Evolutionary conservation across 53 echinoderm and acorn worm genomes (phyloP).

Genomic region (Pentamera pediparva): DNA sequence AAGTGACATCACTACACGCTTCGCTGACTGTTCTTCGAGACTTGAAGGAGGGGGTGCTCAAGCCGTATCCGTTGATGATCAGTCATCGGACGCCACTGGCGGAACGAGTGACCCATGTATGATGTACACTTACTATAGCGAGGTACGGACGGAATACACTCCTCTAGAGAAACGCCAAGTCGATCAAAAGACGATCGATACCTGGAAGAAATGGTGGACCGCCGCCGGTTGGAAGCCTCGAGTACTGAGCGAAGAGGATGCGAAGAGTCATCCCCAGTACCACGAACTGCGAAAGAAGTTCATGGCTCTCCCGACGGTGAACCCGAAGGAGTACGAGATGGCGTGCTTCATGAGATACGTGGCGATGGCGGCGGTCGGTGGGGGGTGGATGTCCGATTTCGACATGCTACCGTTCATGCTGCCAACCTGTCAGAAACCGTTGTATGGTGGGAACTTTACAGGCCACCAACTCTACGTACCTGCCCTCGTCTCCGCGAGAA

Average conservation of each 20-base stretch:
- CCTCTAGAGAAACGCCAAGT: no score
- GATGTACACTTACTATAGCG: no score
- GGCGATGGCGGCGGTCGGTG: not conserved
- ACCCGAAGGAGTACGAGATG: not conserved
- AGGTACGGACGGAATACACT: no score
- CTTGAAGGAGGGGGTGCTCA: no score
- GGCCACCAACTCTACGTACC: not conserved
- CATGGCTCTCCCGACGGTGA: not conserved
- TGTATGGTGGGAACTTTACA: not conserved
- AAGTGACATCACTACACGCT: no score
- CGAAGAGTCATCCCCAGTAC: not conserved
- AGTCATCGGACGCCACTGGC: no score
- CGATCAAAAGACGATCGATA: no score
- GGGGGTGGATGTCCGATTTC: conserved; percentile 1
- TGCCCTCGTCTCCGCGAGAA: not conserved
- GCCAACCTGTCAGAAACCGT: not conserved
- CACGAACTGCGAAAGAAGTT: not conserved
- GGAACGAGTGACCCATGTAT: no score
- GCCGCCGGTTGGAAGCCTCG: not conserved
- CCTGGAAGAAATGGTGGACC: not conserved
- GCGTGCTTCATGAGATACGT: not conserved
- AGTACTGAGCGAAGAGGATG: not conserved
- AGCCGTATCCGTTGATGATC: no score
- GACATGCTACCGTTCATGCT: not conserved
- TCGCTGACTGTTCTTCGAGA: no score